Evolutionary conservation across 37 sponge, comb jelly and placozoan genomes (phyloP).

Genomic region (Halisarca cf. caerulea): DNA sequence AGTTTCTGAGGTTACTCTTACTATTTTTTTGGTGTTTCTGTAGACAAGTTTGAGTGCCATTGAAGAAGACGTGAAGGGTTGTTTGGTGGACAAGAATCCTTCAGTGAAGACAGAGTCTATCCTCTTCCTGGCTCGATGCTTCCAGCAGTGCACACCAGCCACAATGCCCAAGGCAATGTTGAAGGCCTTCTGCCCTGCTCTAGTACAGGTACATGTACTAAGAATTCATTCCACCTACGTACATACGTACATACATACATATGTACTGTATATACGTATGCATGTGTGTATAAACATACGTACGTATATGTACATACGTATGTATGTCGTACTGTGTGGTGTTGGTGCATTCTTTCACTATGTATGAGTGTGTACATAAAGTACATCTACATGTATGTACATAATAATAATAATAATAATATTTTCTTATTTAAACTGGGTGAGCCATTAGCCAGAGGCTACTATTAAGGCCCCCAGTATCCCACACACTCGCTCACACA

Average conservation of each 20-base stretch:
- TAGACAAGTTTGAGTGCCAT: constrained; percentile 73
- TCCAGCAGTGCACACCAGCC: constrained; percentile 78
- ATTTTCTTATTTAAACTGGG: too few species aligned
- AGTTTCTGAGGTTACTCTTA: too few species aligned
- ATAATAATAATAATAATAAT: too few species aligned
- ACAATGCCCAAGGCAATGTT: constrained; percentile 79
- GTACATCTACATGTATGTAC: not conserved
- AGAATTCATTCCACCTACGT: too few species aligned
- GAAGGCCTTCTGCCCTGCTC: constrained; percentile 75
- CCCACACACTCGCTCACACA: too few species aligned
- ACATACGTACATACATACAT: not conserved
- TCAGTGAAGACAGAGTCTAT: constrained; percentile 81
- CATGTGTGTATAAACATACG: not conserved
- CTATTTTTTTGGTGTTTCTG: too few species aligned
- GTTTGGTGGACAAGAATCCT: constrained; percentile 88
- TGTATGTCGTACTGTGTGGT: too few species aligned
- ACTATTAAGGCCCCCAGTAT: too few species aligned
- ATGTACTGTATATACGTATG: too few species aligned
- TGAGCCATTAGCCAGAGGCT: too few species aligned
- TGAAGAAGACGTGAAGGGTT: constrained; percentile 75
- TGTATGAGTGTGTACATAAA: too few species aligned
- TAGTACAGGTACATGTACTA: constrained; percentile 57
- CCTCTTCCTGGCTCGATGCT: constrained; percentile 79
- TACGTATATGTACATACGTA: not conserved
- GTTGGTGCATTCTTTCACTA: too few species aligned